Percentiles rank a stretch among this genome's conserved stretches.
These are phyloP conservation scores for Phortica variegata DNA, from an alignment of 1,140 invertebrate genomes.

Conservation along the genomic window DNA sequence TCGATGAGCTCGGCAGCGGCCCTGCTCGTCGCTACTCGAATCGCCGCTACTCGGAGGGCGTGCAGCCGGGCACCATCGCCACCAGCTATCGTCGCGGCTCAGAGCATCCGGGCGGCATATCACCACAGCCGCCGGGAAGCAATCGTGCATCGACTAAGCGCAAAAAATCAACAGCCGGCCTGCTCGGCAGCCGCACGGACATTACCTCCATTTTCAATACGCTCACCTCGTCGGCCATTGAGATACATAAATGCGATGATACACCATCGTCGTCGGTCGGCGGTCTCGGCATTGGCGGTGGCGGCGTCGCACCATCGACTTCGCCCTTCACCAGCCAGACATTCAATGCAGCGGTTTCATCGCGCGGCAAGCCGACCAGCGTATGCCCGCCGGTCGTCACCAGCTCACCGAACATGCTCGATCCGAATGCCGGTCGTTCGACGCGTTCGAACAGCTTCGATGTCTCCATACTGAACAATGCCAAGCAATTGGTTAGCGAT, in stretches of 20 bases:
- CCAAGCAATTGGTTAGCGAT: constrained; percentile 48
- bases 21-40: constrained; percentile 63
- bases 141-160: constrained; percentile 42
- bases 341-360: constrained; percentile 10
- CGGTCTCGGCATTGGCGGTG: constrained; percentile 18
- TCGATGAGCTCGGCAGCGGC: constrained; percentile 66
- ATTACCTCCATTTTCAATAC: constrained; percentile 70
- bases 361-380: constrained; percentile 48
- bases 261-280: constrained; percentile 16
- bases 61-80: constrained; percentile 50
- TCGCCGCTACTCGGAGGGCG: constrained; percentile 73
- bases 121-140: constrained; percentile 50
- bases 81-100: constrained; percentile 65
- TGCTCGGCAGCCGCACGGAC: constrained; percentile 75
- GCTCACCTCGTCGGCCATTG: constrained; percentile 75
- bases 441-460: constrained; percentile 79
- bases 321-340: constrained; percentile 9
- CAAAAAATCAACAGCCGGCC: constrained; percentile 59
- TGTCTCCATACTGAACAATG: constrained; percentile 68
- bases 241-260: constrained; percentile 68
- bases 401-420: constrained; percentile 26
- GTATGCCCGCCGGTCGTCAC: constrained; percentile 37
- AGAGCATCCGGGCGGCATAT: constrained; percentile 63
- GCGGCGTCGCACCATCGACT: constrained; percentile 21
- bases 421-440: constrained; percentile 58